Evolutionary conservation across 2,888 invertebrate genomes (phyloP), one percentile per base, ranked within the genome.

Genomic region (Spodoptera picta): DNA sequence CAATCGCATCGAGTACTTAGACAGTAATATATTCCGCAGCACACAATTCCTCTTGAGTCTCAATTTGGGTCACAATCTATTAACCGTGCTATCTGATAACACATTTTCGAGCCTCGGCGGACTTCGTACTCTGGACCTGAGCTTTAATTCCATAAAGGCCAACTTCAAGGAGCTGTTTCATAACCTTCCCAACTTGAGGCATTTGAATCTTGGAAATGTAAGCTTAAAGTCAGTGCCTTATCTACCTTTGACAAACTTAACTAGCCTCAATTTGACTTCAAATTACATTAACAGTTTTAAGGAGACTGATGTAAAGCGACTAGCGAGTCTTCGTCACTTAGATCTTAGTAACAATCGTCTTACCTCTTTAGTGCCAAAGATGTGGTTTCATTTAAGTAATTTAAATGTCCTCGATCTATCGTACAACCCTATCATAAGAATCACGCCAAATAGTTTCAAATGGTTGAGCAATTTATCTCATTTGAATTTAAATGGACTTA

Each of bases 91-190:
- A 73, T 98, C 98, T 3, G 98, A 98, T 91, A 98, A 98, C 87
- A 98, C 98, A 23, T 98, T 98, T 88, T 97, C 97, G 27, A 97
- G 97, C 83, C 95, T 98, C 59, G 96, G 97, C 49, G 96, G 97
- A 76, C 92, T 98, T 69, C 96, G 98, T 77, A 96, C 96, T 80
- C 94, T 98, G 81, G 98, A 98, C 91, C 94, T 98, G 54, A 97
- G 97, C 77, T 96, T 96, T 76, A 98, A 98, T 92, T 96, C 96
- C 43, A 93, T 98, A 69, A 96, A 98, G 79, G 97, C 98, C 69
- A 98, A 98, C 93, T 96, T 98, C 86, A 97, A 98, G 85, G 98
- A 98, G 90, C 95, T 98, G 55, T 97, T 98, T 86, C 97, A 98
- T 86, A 98, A 98, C 90, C 96, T 98, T 55, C 98, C 97, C 59